Percentiles rank a stretch among this genome's conserved stretches.
Conservation (phyloP, 2,113 vertebrate genomes). For the Percina caprodes region DNA sequence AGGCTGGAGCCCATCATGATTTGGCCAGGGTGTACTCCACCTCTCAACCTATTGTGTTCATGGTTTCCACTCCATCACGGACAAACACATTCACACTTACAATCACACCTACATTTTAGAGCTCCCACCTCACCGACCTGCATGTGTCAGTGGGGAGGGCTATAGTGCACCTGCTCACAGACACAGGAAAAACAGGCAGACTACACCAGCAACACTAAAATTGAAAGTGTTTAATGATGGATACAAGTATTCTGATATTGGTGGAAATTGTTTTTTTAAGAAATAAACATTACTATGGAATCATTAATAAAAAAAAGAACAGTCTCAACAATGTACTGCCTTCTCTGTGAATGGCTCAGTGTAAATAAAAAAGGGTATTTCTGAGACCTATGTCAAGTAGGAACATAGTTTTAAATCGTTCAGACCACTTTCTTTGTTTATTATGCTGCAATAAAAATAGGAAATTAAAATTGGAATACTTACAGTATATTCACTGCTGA, state of each 20-base stretch:
- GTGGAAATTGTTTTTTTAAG: background rate
- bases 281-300: background rate
- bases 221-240: background rate
- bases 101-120: conserved; percentile 21
- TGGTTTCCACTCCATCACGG: background rate
- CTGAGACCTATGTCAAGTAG: background rate
- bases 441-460: conserved; percentile 18
- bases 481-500: conserved; percentile 8
- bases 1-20: background rate
- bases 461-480: conserved; percentile 15
- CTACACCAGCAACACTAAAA: background rate
- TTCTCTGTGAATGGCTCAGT: conserved; percentile 7
- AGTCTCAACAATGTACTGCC: background rate
- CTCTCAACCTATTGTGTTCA: conserved; percentile 6
- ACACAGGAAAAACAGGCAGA: background rate
- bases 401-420: background rate
- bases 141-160: conserved; percentile 22
- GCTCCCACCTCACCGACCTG: conserved; percentile 31
- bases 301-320: background rate
- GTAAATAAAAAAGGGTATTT: background rate
- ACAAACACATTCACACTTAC: conserved; percentile 21
- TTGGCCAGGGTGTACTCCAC: background rate
- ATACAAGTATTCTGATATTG: background rate
- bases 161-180: conserved; percentile 19
- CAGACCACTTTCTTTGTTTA: conserved; percentile 22